Base-by-base conservation (phyloP, 2,888 invertebrate genomes). In the Fragum whitleyi region DNA sequence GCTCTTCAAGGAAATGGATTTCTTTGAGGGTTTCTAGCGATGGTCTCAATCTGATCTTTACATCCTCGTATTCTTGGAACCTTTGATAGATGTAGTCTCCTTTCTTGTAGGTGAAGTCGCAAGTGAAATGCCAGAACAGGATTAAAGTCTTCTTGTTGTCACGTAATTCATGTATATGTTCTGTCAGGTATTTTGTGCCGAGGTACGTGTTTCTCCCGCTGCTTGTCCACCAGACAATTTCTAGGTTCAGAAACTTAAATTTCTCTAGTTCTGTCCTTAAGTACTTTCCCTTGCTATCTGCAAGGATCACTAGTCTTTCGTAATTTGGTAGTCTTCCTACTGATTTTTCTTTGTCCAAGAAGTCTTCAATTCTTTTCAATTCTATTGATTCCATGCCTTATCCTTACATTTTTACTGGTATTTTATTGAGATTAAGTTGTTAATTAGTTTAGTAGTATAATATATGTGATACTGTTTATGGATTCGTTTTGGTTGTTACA, bases 91-190 rank as follows among this genome's bases (percentile, higher is more conserved):
- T 53, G 53, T 59, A 59, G 9, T 26, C 28, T 59, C 57, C 57
- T 26, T 59, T 16, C 57, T 59, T 59, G 23, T 26, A 26, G 21
- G 53, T 53, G 21, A 26, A 19, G 28, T 59, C 28, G 23, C 57
- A 59, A 21, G 57, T 59, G 28, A 59, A 26, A 26, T 59, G 28
- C 57, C 57, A 59, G 23, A 59, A 59, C 57, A 59, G 57, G 23
- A 59, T 23, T 26, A 59, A 11, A 26, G 57, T 59, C 14, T 21
- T 21, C 23, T 59, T 59, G 23, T 26, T 26, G 11, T 26, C 23
- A 11, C 57, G 9, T 23, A 59, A 16, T 59, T 26, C 14, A 5
- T 59, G 57, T 26, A 59, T 59, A 26, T 59, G 19, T 26, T 59
- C 28, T 26, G 23, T 26, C 23, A 59, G 28, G 28, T 59, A 59